Evolutionary conservation across 1,140 invertebrate genomes (phyloP), one percentile per base, ranked within the genome.

Genomic region (Halictus rubicundus): DNA sequence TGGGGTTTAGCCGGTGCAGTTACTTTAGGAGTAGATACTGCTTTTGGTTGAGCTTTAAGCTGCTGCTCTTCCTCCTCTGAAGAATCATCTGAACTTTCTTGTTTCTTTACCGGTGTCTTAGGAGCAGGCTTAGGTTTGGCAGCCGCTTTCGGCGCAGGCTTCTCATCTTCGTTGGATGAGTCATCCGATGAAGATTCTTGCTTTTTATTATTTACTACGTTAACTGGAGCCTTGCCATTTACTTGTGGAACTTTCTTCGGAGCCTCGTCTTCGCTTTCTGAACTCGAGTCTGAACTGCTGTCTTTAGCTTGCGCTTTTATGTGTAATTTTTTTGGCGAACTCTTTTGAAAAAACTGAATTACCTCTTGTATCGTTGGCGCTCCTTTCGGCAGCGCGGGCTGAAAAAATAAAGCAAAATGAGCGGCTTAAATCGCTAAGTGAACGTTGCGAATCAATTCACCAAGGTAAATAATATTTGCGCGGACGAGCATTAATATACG

Each of bases 341-440:
- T 93, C 25, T 92, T 93, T 87, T 94, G 93, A 86, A 92, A 95
- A 78, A 91, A 90, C 25, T 90, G 85, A 25, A 93, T 84, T 8
- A 95, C 89, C 0, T 95, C 94, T 0, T 80, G n/a, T 4, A 95
- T 84, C 14, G 90, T 91, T 1, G 94, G 94, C 2, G 91, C 92
- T 65, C 94, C 94, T 86, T 95, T 94, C 4, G 90, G 90, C 12
- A 95, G 81, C 19, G 78, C 52, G 52, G 89, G 84, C 94, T 94
- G 68, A 92, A 68, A 75, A 69, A 81, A 73, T 72, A 60, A 19
- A 49, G 5, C 27, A 66, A 39, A 8, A 2, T 27, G 10, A 65
- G 16, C 7, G 37, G n/a, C 8, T 32, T 32, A 32, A 32, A 32
- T 32, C 32, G 32, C 5, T 32, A 32, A 32, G 32, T 32, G 3